A percentile compares a stretch with the other conserved stretches of the same genome.
Conservation (phyloP, 1,140 invertebrate species). For the Trichoplusia ni region DNA sequence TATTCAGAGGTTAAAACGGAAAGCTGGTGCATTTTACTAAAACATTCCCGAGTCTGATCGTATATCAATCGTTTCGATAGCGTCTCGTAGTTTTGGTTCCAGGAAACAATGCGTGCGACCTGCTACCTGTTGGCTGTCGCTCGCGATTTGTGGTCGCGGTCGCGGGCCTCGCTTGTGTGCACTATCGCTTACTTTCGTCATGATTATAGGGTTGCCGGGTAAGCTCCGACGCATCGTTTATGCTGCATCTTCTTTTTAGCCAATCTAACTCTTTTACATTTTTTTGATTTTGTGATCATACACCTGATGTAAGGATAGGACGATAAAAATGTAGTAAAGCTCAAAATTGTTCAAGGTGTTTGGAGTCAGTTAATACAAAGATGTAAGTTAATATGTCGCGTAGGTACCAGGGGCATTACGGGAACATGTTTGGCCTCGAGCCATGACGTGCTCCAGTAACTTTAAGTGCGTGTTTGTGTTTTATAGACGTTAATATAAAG, state of each 20-base stretch:
- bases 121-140: constrained; percentile 62
- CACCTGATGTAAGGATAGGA: no score
- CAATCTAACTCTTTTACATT: background rate
- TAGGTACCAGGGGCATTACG: no score
- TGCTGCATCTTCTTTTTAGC: background rate
- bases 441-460: no score
- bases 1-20: constrained; percentile 72
- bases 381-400: no score
- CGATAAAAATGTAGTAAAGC: no score
- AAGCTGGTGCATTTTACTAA: constrained; percentile 65
- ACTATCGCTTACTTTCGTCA: constrained; percentile 32
- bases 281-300: no score
- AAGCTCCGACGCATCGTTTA: background rate
- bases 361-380: no score
- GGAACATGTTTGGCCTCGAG: no score
- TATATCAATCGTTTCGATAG: constrained; percentile 74
- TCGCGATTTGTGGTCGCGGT: constrained; percentile 52
- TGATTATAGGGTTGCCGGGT: constrained; percentile 21
- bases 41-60: constrained; percentile 63
- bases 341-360: no score
- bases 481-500: no score
- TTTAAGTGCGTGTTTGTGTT: no score
- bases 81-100: constrained; percentile 55
- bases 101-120: constrained; percentile 66
- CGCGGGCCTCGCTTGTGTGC: constrained; percentile 25